Conservation (phyloP, 2,113 vertebrate species). For the Pelusios castaneus region DNA sequence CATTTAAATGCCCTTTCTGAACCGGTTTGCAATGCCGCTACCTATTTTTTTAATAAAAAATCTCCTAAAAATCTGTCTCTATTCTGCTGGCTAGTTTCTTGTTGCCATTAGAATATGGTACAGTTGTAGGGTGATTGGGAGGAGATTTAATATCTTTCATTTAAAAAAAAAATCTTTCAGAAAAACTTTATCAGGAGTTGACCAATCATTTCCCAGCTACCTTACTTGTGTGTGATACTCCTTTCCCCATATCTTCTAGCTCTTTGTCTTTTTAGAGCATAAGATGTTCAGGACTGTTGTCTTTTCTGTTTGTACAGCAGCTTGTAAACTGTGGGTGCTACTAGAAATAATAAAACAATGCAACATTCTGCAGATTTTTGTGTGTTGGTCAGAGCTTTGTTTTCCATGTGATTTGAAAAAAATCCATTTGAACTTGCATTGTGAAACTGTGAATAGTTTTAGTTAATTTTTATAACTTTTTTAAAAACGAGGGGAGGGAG, state of each 20-base stretch:
- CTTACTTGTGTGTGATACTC: not conserved
- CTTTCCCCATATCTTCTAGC: not conserved
- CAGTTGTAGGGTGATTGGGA: not conserved
- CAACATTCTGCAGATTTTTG: not conserved
- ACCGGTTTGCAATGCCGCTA: not conserved
- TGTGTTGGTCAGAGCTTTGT: not conserved
- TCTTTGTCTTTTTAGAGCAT: not conserved
- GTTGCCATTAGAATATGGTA: not conserved
- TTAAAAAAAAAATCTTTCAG: not conserved
- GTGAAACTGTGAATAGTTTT: not conserved
- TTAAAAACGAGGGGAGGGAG: not conserved
- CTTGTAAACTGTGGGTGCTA: not conserved
- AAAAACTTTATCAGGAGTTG: not conserved
- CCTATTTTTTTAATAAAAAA: not conserved
- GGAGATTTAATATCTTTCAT: not conserved
- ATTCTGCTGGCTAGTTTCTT: not conserved
- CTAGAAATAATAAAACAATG: not conserved
- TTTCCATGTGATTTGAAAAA: too few species aligned
- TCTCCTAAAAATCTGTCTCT: not conserved
- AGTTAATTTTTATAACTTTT: not conserved
- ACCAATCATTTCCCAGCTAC: not conserved
- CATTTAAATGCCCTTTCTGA: not conserved
- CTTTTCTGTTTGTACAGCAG: not conserved
- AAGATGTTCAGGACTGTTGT: not conserved
- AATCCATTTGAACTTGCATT: not conserved